Evolutionary conservation across 2,888 invertebrate species (phyloP).

Genomic region (Catonia carolina): DNA sequence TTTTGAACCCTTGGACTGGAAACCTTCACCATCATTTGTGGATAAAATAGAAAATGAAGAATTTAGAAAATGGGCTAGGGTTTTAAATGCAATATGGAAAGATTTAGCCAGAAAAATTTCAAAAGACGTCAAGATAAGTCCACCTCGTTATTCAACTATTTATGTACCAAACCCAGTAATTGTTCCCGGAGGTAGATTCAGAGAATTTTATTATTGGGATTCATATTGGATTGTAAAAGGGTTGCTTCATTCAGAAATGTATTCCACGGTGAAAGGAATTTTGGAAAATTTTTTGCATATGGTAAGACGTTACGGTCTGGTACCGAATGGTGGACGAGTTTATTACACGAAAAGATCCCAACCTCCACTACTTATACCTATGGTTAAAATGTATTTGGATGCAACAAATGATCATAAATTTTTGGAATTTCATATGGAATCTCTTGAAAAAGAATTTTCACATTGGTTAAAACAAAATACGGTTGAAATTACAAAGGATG

Average conservation of each 20-base stretch:
- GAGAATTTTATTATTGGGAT: slow-evolving; percentile 79
- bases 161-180: slow-evolving; percentile 54
- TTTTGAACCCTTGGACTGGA: no score
- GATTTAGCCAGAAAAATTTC: slow-evolving; percentile 52
- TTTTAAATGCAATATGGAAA: slow-evolving; percentile 37
- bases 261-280: slow-evolving; percentile 48
- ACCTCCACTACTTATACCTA: slow-evolving; percentile 62
- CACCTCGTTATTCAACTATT: slow-evolving; percentile 57
- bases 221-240: slow-evolving; percentile 82
- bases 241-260: slow-evolving; percentile 67
- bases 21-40: slow-evolving; percentile 40
- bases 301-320: slow-evolving; percentile 57
- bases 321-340: slow-evolving; percentile 77
- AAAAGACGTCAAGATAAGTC: slow-evolving; percentile 41
- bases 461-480: slow-evolving; percentile 58
- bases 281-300: slow-evolving; percentile 67
- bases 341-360: slow-evolving; percentile 67
- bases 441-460: slow-evolving; percentile 55
- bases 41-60: slow-evolving; percentile 42
- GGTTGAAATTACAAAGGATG: slow-evolving; percentile 43
- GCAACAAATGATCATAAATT: slow-evolving; percentile 58
- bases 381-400: slow-evolving; percentile 62
- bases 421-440: slow-evolving; percentile 44
- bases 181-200: slow-evolving; percentile 63
- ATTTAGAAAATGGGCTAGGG: slow-evolving; percentile 44